Percentiles rank a stretch among this genome's conserved stretches.
phyloP scores from a whole-genome alignment of 2,888 invertebrate species.

The Xestia sexstrigata region DNA sequence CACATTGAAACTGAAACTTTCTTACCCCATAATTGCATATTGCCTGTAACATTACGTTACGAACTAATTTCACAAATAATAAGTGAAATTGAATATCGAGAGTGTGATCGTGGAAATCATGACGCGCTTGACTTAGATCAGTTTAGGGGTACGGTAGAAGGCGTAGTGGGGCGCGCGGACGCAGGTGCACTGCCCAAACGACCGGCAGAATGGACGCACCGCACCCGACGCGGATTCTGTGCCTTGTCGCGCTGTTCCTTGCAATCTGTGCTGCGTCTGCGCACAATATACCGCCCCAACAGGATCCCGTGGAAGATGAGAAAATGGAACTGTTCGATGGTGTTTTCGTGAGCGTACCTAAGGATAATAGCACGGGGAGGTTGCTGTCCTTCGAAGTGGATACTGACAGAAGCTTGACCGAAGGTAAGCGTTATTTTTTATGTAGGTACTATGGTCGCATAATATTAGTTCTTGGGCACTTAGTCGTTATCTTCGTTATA shows the following conservation, averaged over 20 bases:
- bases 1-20: slow-evolving; percentile 12
- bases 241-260: slow-evolving; percentile 67
- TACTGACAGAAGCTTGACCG: slow-evolving; percentile 70
- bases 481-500: not conserved
- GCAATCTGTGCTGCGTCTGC: slow-evolving; percentile 66
- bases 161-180: slow-evolving; percentile 69
- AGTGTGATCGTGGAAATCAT: slow-evolving; percentile 43
- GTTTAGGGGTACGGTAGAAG: slow-evolving; percentile 63
- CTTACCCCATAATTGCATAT: slow-evolving; percentile 13
- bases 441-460: not conserved
- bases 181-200: slow-evolving; percentile 72
- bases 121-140: slow-evolving; percentile 51
- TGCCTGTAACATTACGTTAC: slow-evolving; percentile 32
- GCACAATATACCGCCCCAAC: slow-evolving; percentile 54
- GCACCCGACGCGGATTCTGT: slow-evolving; percentile 70
- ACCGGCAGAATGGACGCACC: slow-evolving; percentile 82
- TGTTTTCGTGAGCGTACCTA: slow-evolving; percentile 80
- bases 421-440: slow-evolving; percentile 73
- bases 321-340: slow-evolving; percentile 82
- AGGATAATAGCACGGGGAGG: slow-evolving; percentile 73
- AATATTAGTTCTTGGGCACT: not conserved
- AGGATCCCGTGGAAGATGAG: slow-evolving; percentile 64
- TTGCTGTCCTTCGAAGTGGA: slow-evolving; percentile 83
- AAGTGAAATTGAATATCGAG: slow-evolving; percentile 60
- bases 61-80: slow-evolving; percentile 41